These are phyloP conservation scores for Pollachius pollachius DNA, from an alignment of 2,113 vertebrate species.

Conservation along the genomic window DNA sequence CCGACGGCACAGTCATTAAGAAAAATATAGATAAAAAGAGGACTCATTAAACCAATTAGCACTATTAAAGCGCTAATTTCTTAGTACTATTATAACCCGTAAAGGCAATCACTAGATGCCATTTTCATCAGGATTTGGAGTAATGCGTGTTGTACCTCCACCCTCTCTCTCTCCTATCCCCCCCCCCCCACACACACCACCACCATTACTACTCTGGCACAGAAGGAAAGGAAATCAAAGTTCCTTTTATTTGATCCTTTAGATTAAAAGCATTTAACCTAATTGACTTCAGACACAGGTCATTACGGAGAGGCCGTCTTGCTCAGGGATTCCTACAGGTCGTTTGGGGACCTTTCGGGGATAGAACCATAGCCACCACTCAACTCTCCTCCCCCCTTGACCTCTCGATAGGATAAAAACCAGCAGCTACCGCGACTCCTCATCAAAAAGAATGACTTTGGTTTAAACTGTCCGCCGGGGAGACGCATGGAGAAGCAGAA, in stretches of 20 bases:
- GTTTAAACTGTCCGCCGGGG: slow-evolving; percentile 37
- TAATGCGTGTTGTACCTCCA: not conserved
- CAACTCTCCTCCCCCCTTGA: slow-evolving; percentile 20
- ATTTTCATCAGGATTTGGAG: too few species aligned
- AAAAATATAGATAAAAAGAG: slow-evolving; percentile 40
- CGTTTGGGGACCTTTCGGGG: too few species aligned
- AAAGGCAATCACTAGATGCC: too few species aligned
- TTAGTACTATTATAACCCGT: slow-evolving; percentile 14
- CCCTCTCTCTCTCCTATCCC: not conserved
- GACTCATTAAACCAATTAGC: slow-evolving; percentile 75
- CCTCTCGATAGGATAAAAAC: slow-evolving; percentile 8
- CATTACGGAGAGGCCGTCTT: too few species aligned
- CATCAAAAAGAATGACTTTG: slow-evolving; percentile 27
- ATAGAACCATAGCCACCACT: slow-evolving; percentile 7
- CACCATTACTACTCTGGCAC: too few species aligned
- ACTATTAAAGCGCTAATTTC: slow-evolving; percentile 77
- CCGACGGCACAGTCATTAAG: slow-evolving; percentile 46
- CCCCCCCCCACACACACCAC: too few species aligned
- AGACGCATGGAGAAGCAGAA: slow-evolving; percentile 48
- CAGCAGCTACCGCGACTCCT: slow-evolving; percentile 23
- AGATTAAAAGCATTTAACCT: too few species aligned
- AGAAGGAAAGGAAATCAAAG: too few species aligned
- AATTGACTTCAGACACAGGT: too few species aligned
- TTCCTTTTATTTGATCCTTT: too few species aligned
- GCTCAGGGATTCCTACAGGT: too few species aligned